Base-by-base conservation (phyloP, 2,113 vertebrate species). In the Malaclemys terrapin region DNA sequence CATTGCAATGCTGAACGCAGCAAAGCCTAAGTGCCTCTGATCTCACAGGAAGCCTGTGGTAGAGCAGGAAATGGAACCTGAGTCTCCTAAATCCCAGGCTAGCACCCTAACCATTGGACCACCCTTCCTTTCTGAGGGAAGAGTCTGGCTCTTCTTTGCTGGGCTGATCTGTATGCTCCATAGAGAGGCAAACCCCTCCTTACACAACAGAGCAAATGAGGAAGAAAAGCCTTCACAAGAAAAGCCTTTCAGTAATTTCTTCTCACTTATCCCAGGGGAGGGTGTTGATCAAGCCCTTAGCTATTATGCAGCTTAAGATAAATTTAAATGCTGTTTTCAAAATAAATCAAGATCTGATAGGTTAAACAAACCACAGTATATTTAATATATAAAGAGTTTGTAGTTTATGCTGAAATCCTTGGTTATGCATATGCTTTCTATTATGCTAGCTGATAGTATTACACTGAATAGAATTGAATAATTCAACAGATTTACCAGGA, bases 401-500 rank as follows among this genome's bases (percentile, higher is more conserved):
- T 95, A 87, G 45, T 29, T 50, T 62, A 62, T 50, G 91, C 2
- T 83, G 95, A 93, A 98, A 96, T 90, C 93, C 91, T 89, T 93
- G 90, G 89, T 89, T 81, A 94, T 90, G 94, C 94, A 97, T 95
- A 95, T 97, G 97, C 96, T 98, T 98, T 97, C 97, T 97, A 91
- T 97, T 98, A 94, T 82, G 95, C 96, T 95, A 89, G 95, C 94
- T 98, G 97, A 98, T 91, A 94, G 97, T 89, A 81, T 93, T 94
- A 94, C 97, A 97, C 87, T 94, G 95, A 97, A 95, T 3, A 90
- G 94, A 82, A 45, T 96, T 98, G 98, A 98, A 98, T 98, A 98
- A 98, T 98, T 98, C 98, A 98, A 96, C 95, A 98, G 95, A 96
- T 97, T 97, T 97, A 98, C 97, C 96, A 96, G 47, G 38, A 97